Percentiles rank a stretch among this genome's conserved stretches.
Conservation (phyloP, 2,797 vertebrate species). For the Dicrostonyx torquatus region DNA sequence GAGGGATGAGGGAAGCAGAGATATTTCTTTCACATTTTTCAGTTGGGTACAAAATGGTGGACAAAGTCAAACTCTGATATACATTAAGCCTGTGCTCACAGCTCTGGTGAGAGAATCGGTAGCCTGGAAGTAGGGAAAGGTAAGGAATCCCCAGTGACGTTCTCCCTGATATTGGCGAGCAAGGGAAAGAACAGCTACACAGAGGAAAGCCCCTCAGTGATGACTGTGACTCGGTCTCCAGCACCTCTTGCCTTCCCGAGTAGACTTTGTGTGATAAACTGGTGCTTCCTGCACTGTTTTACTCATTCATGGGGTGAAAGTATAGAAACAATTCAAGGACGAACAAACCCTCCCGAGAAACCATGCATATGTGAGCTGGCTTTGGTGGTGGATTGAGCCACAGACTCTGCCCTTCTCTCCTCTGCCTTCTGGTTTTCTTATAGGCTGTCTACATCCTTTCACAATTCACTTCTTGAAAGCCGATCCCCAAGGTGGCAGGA, state of each 20-base stretch:
- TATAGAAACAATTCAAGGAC: neutral
- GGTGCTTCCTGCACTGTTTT: neutral
- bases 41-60: neutral
- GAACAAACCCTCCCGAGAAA: neutral
- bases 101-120: neutral
- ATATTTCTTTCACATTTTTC: neutral
- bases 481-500: neutral
- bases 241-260: neutral
- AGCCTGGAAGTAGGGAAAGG: neutral
- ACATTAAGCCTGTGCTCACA: neutral
- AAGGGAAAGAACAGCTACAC: neutral
- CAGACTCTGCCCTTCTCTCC: no score
- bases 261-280: neutral
- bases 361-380: accelerated
- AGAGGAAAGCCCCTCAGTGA: neutral
- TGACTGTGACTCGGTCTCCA: neutral
- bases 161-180: neutral
- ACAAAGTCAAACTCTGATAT: neutral
- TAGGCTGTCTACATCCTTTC: neutral
- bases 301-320: neutral
- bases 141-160: neutral
- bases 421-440: neutral
- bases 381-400: neutral
- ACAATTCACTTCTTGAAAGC: neutral
- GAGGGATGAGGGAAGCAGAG: neutral